Evolutionary conservation across 1,140 invertebrate species (phyloP), one percentile per base, ranked within the genome.

Genomic region (Diorhabda elongata): DNA sequence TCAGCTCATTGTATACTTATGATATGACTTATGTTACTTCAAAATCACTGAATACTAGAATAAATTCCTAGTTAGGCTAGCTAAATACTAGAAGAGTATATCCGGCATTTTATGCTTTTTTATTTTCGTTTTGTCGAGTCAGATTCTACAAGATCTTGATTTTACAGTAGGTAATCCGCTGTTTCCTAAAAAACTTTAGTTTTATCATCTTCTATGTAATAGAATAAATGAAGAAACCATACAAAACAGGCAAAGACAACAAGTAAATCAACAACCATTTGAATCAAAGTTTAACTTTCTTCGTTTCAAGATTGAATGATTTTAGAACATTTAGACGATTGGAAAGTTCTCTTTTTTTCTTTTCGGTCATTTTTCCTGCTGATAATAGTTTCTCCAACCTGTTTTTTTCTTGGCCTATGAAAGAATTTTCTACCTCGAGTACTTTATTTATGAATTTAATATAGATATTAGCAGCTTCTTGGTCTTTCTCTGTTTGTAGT

Each of bases 371-470:
- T 85, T 97, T 97, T 11, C 91, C 91, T 59, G 80, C 83, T 71
- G 87, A 87, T 45, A 92, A 82, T 61, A 98, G 81, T 72, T 95
- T 95, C 69, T 91, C 88, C 4, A 98, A 83, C 76, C 96, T 83
- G 61, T 89, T 87, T 47, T 88, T 86, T 86, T 98, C 96, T 44
- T 87, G 87, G 65, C 87, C 83, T 26, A 97, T 84, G 83, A 98
- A 98, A 0, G 88, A 82, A 66, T 90, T 85, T 56, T 94, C 94
- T 73, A 91, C 90, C 73, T 96, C 93, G 47, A 95, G 74, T 69
- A 91, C 85, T 82, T 93, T 96, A 72, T 90, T 87, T 93, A 97
- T 95, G 41, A 91, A 90, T 77, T 92, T 90, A 1, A 95, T 84
- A 78, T 98, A 98, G 58, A 91, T 83, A 82, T 92, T 91, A 61